Base-by-base conservation (phyloP, 1,140 invertebrate species). In the Antheraea pernyi region DNA sequence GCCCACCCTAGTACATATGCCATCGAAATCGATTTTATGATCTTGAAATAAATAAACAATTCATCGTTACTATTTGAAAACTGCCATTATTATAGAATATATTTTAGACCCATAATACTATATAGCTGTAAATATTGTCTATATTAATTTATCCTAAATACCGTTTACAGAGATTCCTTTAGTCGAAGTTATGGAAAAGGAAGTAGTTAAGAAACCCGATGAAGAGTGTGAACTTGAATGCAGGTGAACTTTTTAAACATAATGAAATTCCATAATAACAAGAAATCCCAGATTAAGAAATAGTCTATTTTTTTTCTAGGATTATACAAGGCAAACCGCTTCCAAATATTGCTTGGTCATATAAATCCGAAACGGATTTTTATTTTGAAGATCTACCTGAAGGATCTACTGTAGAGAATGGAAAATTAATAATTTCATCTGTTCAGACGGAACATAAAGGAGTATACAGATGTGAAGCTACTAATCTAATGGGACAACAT, bases 301-400 rank as follows among this genome's bases (percentile, higher is more conserved):
- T 64, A 59, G 19, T 62, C 16, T 19, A 19, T 30, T 11, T 65
- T n/a, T 18, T 68, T 79, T 78, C 36, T 61, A 88, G 87, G 18
- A 59, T 87, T 7, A 36, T 73, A 19, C 79, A 80, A 77, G 86
- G 88, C 6, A 85, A 75, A 62, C 86, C 86, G 8, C 11, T 19
- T 11, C 88, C 88, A 11, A 53, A 70, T 16, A 69, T 90, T 7
- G 65, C 64, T n/a, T 90, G 86, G 86, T 74, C 75, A 53, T 86
- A 80, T 42, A 67, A 68, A 67, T 53, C 70, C 4, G 67, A 74
- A 42, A 59, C 70, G 7, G 61, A 61, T 7, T 72, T 69, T 48
- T 70, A 76, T 18, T 81, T 72, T 16, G 60, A 65, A 8, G 66
- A 71, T 7, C 59, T 87, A 7, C 86, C 88, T 4, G 68, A 79